Evolutionary conservation across 2,113 vertebrate species (phyloP).

Genomic region (Oxygymnocypris stewartii): DNA sequence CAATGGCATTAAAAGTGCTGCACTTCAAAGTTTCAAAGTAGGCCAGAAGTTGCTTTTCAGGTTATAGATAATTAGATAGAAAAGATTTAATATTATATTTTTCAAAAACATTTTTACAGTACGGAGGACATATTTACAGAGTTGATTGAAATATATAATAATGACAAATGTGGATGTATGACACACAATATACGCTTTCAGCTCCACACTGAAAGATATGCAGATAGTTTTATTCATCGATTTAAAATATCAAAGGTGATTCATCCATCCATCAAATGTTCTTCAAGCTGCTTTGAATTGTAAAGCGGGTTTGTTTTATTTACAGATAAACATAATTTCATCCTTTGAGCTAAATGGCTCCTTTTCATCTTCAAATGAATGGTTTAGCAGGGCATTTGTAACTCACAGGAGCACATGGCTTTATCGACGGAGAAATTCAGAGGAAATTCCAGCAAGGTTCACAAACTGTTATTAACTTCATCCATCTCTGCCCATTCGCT

Average conservation of each 20-base stretch:
- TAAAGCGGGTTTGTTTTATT: constrained; percentile 32
- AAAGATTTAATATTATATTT: not conserved
- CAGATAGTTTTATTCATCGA: not conserved
- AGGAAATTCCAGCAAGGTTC: constrained; percentile 43
- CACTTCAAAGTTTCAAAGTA: constrained; percentile 6
- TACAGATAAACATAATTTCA: constrained; percentile 34
- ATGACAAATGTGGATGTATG: too few relatives aligned
- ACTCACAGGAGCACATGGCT: not conserved
- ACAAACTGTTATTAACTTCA: constrained; percentile 56
- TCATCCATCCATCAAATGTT: not conserved
- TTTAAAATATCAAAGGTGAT: constrained; percentile 25
- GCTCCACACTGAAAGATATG: not conserved
- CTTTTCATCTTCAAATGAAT: constrained; percentile 36
- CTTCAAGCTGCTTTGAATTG: not conserved
- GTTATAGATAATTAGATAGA: not conserved
- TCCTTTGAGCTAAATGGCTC: constrained; percentile 33
- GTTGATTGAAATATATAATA: too few relatives aligned
- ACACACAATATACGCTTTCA: not conserved
- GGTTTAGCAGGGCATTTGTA: constrained; percentile 22
- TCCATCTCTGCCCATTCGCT: constrained; percentile 55
- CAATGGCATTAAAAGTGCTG: not conserved
- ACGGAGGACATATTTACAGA: too few relatives aligned
- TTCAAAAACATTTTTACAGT: too few relatives aligned
- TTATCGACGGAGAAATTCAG: not conserved
- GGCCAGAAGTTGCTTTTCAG: not conserved